These are phyloP conservation scores for Drosophila quinaria DNA, from an alignment of 2,888 invertebrate species.

Conservation along the genomic window DNA sequence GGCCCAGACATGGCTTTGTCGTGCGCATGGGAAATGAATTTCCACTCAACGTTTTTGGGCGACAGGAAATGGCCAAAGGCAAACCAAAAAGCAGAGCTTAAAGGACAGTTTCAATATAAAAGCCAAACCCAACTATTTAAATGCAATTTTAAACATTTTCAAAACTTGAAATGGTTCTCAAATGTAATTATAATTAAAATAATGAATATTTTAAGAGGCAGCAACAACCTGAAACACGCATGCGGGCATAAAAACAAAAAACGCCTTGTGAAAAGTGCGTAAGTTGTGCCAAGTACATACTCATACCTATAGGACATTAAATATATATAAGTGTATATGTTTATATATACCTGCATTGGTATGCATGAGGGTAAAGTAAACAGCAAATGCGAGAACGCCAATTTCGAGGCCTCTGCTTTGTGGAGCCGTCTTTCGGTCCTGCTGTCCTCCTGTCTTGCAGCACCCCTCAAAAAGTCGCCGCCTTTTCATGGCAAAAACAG, in stretches of 20 bases:
- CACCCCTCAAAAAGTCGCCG: slow-evolving; percentile 55
- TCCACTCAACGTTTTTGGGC: slow-evolving; percentile 67
- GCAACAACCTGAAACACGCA: slow-evolving; percentile 44
- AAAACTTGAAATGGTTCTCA: slow-evolving; percentile 27
- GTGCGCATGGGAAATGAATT: slow-evolving; percentile 78
- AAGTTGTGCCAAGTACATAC: slow-evolving; percentile 48
- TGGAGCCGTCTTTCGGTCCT: slow-evolving; percentile 39
- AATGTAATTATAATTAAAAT: slow-evolving; percentile 64
- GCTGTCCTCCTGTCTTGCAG: slow-evolving; percentile 43
- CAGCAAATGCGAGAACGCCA: slow-evolving; percentile 58
- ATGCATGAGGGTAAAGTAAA: slow-evolving; percentile 56
- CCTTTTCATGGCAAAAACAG: slow-evolving; percentile 38
- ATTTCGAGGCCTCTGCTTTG: slow-evolving; percentile 62
- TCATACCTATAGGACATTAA: background rate
- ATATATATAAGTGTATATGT: background rate
- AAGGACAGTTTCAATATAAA: slow-evolving; percentile 29
- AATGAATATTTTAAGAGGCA: background rate
- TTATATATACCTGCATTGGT: slow-evolving; percentile 18
- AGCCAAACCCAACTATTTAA: slow-evolving; percentile 22
- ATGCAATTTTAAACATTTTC: slow-evolving; percentile 26
- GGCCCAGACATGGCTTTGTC: slow-evolving; percentile 77
- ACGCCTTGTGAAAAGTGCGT: slow-evolving; percentile 67
- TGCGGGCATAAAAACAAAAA: slow-evolving; percentile 63
- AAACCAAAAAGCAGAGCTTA: slow-evolving; percentile 16
- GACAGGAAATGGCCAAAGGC: slow-evolving; percentile 69